phyloP scores from a whole-genome alignment of 2,113 vertebrate species.

The Onychostruthus taczanowskii region DNA sequence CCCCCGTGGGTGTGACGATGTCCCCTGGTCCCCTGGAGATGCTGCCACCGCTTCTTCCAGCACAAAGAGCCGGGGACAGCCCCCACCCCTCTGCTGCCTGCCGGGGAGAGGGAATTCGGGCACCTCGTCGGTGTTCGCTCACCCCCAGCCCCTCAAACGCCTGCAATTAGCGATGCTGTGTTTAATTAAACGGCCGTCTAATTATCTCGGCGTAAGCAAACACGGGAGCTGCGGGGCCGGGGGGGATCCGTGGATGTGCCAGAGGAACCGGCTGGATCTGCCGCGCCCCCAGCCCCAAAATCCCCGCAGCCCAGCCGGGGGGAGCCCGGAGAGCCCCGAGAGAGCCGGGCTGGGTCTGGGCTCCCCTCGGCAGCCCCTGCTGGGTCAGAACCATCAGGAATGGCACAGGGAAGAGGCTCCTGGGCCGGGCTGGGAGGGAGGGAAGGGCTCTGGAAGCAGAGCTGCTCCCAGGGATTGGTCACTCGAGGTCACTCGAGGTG shows the following conservation, averaged over 20 bases:
- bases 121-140: rapidly evolving
- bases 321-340: not conserved
- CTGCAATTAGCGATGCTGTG: rapidly evolving
- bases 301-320: rapidly evolving
- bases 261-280: not conserved
- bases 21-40: rapidly evolving
- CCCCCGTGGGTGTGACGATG: not conserved
- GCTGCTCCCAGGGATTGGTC: not conserved
- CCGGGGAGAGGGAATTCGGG: not conserved
- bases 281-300: not conserved
- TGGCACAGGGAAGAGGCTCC: not conserved
- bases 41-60: rapidly evolving
- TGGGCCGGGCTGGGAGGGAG: not conserved
- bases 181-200: not conserved
- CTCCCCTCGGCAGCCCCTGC: rapidly evolving
- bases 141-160: not conserved
- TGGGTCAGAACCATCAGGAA: rapidly evolving
- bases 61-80: not conserved
- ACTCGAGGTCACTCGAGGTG: no score
- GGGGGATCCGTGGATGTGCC: rapidly evolving
- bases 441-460: not conserved
- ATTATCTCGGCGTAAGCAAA: not conserved
- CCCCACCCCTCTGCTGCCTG: not conserved
- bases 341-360: rapidly evolving
- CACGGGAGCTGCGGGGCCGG: rapidly evolving